Conservation (phyloP, 2,113 vertebrate genomes). For the Paramormyrops kingsleyae region DNA sequence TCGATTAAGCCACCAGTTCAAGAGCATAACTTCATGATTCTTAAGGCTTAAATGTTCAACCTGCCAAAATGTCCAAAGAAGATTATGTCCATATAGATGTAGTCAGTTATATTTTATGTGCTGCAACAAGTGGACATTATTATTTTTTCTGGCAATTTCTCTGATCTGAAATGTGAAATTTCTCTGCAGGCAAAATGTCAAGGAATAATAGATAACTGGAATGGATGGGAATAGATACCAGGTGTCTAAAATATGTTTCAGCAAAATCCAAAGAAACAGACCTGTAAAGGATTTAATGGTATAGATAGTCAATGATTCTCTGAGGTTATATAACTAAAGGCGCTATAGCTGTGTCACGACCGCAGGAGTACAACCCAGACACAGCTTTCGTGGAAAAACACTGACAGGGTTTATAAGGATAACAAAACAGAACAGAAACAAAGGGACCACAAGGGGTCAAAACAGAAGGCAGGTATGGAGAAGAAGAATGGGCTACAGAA, state of each 20-base stretch:
- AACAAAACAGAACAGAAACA: background rate
- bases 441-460: background rate
- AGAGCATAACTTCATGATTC: background rate
- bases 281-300: background rate
- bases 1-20: background rate
- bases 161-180: background rate
- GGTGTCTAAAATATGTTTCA: background rate
- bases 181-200: background rate
- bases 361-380: background rate
- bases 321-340: background rate
- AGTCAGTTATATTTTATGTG: background rate
- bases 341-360: background rate
- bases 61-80: background rate
- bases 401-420: background rate
- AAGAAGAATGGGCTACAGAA: background rate
- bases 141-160: background rate
- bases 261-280: background rate
- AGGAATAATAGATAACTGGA: background rate
- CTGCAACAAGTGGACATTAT: background rate
- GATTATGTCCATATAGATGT: background rate
- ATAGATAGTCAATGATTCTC: background rate
- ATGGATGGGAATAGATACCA: background rate
- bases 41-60: background rate
- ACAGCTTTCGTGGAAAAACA: background rate
- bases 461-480: background rate